These are phyloP conservation scores for Cylindroiulus punctatus DNA, from an alignment of 2,888 invertebrate genomes.

Conservation along the genomic window DNA sequence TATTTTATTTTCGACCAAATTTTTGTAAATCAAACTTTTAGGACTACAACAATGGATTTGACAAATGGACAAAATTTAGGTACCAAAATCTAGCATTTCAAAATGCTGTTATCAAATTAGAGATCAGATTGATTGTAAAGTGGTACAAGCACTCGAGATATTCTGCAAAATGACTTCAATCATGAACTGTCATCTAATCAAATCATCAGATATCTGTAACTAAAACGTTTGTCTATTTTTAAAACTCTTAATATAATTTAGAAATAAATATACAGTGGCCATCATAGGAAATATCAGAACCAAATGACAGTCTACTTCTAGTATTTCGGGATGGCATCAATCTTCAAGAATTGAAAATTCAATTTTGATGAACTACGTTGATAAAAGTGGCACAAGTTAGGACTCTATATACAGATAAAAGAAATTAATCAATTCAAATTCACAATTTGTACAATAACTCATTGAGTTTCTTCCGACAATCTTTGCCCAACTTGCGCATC, in stretches of 20 bases:
- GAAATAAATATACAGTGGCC: not conserved
- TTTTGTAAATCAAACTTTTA: not conserved
- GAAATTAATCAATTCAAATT: not conserved
- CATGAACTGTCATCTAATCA: not conserved
- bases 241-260: not conserved
- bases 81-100: not conserved
- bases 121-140: not conserved
- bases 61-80: constrained; percentile 8
- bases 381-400: not conserved
- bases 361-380: not conserved
- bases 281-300: not conserved
- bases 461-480: not conserved
- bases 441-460: constrained; percentile 15
- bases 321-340: not conserved
- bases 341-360: not conserved
- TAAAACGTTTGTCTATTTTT: not conserved
- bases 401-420: constrained; percentile 10
- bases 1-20: constrained; percentile 20
- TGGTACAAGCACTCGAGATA: not conserved
- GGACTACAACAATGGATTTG: not conserved
- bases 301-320: not conserved
- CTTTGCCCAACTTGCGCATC: not conserved
- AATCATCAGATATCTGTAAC: not conserved
- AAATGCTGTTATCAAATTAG: too few relatives aligned
- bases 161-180: not conserved